phyloP scores from a whole-genome alignment of 2,113 vertebrate genomes.

The Talpa occidentalis region DNA sequence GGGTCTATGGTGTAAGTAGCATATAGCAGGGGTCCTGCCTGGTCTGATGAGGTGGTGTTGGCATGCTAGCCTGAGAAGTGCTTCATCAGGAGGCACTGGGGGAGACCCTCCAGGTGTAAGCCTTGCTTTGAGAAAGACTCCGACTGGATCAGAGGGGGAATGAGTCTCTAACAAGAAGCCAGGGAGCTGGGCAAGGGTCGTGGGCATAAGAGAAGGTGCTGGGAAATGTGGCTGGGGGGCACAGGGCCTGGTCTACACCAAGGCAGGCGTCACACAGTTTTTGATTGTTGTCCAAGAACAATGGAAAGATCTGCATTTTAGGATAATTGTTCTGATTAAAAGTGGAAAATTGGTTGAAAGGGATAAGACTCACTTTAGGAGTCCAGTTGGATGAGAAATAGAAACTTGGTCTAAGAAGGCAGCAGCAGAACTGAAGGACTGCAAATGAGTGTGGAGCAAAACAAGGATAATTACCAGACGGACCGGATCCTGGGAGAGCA shows the following conservation, averaged over 20 bases:
- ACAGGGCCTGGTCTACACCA: background rate
- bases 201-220: background rate
- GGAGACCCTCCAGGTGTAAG: background rate
- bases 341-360: background rate
- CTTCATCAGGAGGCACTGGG: background rate
- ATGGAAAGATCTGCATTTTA: background rate
- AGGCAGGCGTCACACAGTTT: background rate
- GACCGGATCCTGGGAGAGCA: background rate
- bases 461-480: background rate
- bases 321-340: background rate
- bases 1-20: background rate
- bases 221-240: accelerated
- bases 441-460: background rate
- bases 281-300: background rate
- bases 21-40: background rate
- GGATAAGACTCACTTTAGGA: background rate
- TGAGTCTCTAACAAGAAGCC: background rate
- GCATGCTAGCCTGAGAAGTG: background rate
- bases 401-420: background rate
- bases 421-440: background rate
- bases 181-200: no score
- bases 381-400: background rate
- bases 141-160: background rate
- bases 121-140: background rate
- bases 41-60: background rate